These are phyloP conservation scores for Eilema caniola DNA, from an alignment of 2,888 invertebrate species.

Conservation along the genomic window DNA sequence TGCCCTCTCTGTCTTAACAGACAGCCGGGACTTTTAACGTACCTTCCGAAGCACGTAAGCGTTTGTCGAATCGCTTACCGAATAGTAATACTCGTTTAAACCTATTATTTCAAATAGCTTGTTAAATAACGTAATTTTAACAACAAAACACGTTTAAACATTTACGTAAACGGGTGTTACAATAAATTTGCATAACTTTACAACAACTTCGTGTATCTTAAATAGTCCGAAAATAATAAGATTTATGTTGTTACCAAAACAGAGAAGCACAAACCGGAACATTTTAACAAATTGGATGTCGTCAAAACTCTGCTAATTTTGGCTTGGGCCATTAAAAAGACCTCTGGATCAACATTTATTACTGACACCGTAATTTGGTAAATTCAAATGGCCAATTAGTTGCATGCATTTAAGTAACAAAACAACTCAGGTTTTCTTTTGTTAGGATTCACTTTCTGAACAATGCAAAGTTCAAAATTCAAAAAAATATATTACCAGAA, in stretches of 20 bases:
- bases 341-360: conserved; percentile 3
- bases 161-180: background rate
- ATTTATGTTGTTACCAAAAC: background rate
- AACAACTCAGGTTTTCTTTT: background rate
- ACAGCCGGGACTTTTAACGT: too few species aligned
- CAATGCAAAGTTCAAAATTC: background rate
- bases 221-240: conserved; percentile 6
- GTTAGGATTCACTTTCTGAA: background rate
- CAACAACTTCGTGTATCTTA: background rate
- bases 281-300: background rate
- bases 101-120: background rate
- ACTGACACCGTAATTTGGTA: background rate
- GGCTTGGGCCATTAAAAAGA: conserved; percentile 1
- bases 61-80: too few species aligned
- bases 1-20: too few species aligned
- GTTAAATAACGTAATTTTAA: background rate
- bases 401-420: background rate
- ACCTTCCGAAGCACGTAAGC: too few species aligned
- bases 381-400: background rate
- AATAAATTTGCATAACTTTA: background rate
- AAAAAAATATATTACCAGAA: too few species aligned
- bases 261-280: background rate
- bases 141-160: background rate
- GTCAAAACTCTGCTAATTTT: conserved; percentile 11
- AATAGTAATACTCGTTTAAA: too few species aligned